Evolutionary conservation across 2,113 vertebrate species (phyloP), one percentile per base, ranked within the genome.

Genomic region (Nothobranchius kuhntae): DNA sequence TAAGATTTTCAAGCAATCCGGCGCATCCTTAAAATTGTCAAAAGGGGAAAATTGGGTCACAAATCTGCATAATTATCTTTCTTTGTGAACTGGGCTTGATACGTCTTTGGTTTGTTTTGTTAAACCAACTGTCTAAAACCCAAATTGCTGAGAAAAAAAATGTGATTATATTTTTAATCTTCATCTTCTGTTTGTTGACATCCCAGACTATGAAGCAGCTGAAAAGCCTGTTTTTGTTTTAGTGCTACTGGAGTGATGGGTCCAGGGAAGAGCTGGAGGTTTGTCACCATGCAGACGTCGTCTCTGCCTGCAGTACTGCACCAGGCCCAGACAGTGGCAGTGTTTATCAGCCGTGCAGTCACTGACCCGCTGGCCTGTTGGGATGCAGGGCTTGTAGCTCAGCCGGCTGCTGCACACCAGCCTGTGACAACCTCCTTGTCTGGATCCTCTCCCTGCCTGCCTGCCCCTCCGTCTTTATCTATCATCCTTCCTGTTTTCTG

Each of bases 301-400:
- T 68, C 61, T 44, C n/a, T 48, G 53, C 50, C 66, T 82, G 87
- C 75, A 89, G 77, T 91, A 71, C 61, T 21, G 0, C n/a, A 38
- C 58, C 85, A 83, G 77, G 85, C 86, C 90, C 92, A 87, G 84
- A 70, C 73, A 82, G 87, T 68, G 91, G 90, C 88, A 75, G 77
- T 86, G 85, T 86, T 83, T 56, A 38, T 80, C 79, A 85, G 78
- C 55, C n/a, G 4, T 81, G 72, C 62, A 24, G 48, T 52, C 15
- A 5, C 60, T 82, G 77, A 81, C 78, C 83, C 75, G 71, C 65
- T 75, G 66, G 73, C 78, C 82, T 80, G 90, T 91, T 91, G 77
- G 77, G 86, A 92, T 90, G 86, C 89, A 80, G 84, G 77, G 74
- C 85, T 90, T 68, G 83, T 90, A 86, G 76, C 76, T 53, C 17